These are phyloP conservation scores for Brotogeris chrysoptera DNA, from an alignment of 2,797 vertebrate genomes.

Conservation along the genomic window DNA sequence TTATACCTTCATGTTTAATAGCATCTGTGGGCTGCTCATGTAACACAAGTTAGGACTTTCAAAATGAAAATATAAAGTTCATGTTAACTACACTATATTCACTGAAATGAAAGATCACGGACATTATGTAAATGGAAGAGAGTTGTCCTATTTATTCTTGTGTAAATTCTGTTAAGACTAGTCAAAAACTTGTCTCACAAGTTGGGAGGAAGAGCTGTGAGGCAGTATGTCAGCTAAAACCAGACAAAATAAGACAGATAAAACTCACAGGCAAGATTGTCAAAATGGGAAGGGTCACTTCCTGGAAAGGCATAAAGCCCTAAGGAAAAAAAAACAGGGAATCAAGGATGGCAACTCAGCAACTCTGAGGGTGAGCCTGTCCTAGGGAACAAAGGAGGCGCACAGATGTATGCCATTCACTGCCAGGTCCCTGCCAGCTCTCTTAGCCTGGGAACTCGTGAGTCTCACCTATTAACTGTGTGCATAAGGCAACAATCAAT, in stretches of 20 bases:
- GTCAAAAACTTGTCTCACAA: background rate
- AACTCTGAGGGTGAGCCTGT: background rate
- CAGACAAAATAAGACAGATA: background rate
- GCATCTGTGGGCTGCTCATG: background rate
- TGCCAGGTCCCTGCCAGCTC: background rate
- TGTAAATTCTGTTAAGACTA: background rate
- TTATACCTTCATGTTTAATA: background rate
- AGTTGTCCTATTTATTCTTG: background rate
- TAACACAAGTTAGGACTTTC: background rate
- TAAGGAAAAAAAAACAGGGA: background rate
- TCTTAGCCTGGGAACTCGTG: background rate
- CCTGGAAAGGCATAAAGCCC: background rate
- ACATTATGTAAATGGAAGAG: background rate
- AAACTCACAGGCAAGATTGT: background rate
- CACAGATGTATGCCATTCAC: fast-evolving
- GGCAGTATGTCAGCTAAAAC: background rate
- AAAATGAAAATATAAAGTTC: background rate
- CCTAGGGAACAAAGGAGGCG: background rate
- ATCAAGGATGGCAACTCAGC: background rate
- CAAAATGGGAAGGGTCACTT: background rate
- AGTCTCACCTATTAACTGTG: background rate
- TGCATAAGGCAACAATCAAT: background rate
- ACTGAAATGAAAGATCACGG: background rate
- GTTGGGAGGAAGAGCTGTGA: background rate
- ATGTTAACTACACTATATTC: background rate